Conservation (phyloP, 2,888 invertebrate species). For the Ochropleura leucogaster region DNA sequence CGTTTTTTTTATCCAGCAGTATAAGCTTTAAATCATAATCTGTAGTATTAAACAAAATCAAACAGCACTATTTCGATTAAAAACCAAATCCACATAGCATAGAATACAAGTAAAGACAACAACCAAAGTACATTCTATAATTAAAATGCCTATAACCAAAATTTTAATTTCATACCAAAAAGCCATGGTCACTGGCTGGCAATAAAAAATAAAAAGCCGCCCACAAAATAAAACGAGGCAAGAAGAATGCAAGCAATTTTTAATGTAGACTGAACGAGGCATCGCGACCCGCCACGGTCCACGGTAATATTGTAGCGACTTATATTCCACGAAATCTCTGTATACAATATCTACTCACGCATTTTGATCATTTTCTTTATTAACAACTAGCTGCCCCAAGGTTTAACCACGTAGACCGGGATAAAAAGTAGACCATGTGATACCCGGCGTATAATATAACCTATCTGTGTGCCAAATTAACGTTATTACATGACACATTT, state of each 20-base stretch:
- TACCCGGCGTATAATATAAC: no score
- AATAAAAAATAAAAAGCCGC: constrained; percentile 82
- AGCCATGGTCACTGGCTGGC: constrained; percentile 74
- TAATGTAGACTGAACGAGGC: constrained; percentile 85
- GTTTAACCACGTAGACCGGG: no score
- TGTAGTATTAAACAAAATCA: background rate
- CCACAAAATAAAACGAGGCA: constrained; percentile 83
- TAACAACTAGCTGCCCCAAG: background rate
- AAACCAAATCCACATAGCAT: background rate
- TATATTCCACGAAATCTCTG: constrained; percentile 75
- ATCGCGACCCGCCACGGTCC: constrained; percentile 75
- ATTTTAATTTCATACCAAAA: constrained; percentile 81
- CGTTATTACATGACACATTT: no score
- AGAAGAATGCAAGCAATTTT: constrained; percentile 89
- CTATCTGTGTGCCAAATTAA: no score
- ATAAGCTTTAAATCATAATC: no score
- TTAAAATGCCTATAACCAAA: constrained; percentile 70
- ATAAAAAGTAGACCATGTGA: no score
- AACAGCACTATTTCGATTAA: background rate
- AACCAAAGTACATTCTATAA: constrained; percentile 35
- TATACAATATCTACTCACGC: constrained; percentile 48
- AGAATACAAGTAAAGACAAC: background rate
- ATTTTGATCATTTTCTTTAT: constrained; percentile 47
- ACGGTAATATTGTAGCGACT: constrained; percentile 81
- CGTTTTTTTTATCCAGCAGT: no score